Evolutionary conservation across 2,888 invertebrate species (phyloP).

Genomic region (Sarcophaga rosellei): DNA sequence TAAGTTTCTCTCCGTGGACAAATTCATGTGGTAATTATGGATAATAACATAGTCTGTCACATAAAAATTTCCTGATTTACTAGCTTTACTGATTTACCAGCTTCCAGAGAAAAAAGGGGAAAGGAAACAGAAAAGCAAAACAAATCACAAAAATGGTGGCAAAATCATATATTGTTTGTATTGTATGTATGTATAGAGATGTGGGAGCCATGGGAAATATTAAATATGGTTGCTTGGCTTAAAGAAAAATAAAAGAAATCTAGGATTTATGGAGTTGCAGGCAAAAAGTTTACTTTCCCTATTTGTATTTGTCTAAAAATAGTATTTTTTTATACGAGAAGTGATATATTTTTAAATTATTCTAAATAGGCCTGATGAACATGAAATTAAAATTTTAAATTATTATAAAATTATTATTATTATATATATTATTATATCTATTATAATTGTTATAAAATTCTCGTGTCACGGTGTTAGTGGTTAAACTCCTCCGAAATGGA

Average conservation of each 20-base stretch:
- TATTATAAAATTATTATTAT: no score
- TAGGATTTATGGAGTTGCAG: neutral
- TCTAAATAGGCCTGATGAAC: neutral
- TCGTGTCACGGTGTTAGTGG: no score
- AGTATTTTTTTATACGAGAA: neutral
- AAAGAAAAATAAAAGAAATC: neutral
- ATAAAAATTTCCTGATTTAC: neutral
- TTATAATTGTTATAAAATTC: no score
- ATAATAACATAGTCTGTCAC: no score
- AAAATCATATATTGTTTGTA: constrained; percentile 3
- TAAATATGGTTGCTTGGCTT: constrained; percentile 41
- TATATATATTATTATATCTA: no score
- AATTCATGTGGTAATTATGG: no score
- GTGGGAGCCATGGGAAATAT: constrained; percentile 28
- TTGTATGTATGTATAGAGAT: neutral
- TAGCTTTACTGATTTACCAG: neutral
- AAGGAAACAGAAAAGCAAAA: neutral
- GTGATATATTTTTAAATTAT: neutral
- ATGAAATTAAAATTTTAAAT: no score
- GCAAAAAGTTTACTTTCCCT: neutral
- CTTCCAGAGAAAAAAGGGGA: neutral
- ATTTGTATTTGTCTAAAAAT: neutral
- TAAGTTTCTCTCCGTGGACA: no score
- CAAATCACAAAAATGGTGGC: constrained; percentile 41
- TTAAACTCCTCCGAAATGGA: no score